phyloP scores from a whole-genome alignment of 2,113 vertebrate species.

The Rhagologus leucostigma region DNA sequence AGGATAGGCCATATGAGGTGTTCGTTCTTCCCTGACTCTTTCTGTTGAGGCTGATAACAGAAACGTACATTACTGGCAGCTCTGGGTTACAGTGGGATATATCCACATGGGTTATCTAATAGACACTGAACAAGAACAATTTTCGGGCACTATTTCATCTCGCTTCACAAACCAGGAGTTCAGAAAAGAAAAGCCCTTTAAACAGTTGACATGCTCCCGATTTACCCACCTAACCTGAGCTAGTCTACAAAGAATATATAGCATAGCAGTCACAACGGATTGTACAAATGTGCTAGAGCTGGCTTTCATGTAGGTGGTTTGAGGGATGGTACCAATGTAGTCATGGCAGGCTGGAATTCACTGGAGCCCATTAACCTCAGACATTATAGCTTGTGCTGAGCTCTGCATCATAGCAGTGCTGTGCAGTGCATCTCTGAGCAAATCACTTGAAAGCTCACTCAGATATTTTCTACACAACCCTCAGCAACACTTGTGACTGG shows the following conservation, averaged over 20 bases:
- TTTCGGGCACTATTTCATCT: neutral
- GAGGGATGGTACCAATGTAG: neutral
- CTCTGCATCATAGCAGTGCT: neutral
- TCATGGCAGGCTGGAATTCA: neutral
- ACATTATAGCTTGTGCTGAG: neutral
- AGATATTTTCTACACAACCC: neutral
- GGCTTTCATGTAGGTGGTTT: neutral
- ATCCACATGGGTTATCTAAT: conserved; percentile 6
- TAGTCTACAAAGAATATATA: neutral
- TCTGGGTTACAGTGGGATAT: neutral
- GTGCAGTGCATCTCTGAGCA: neutral
- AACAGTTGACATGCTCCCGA: neutral
- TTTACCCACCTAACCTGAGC: neutral
- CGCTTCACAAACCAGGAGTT: neutral
- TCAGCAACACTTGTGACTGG: neutral
- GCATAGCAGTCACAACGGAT: neutral
- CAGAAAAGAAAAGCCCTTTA: neutral
- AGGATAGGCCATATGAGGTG: neutral
- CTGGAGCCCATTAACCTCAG: neutral
- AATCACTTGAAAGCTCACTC: neutral
- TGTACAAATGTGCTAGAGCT: neutral
- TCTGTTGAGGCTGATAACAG: conserved; percentile 26
- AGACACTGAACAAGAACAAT: neutral
- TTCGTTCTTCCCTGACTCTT: conserved; percentile 6
- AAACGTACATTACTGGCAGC: conserved; percentile 7